These are phyloP conservation scores for Habropoda laboriosa DNA, from an alignment of 1,140 invertebrate species.

Conservation along the genomic window DNA sequence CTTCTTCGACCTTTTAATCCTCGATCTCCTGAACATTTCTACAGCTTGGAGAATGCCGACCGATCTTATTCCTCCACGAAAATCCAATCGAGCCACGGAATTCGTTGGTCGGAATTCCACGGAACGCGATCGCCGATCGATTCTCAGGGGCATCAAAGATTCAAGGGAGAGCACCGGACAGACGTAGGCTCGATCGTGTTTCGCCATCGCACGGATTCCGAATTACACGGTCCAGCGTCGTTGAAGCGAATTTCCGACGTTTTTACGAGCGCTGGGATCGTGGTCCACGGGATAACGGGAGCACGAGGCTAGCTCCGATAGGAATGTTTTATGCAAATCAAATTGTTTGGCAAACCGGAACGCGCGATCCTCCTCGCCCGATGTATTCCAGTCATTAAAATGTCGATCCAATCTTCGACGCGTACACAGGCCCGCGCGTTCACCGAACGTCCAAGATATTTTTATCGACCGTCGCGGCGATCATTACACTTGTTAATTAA, in stretches of 20 bases:
- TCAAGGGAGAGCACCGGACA: neutral
- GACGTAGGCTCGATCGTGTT: neutral
- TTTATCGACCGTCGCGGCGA: neutral
- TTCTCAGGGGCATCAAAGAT: neutral
- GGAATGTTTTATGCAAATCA: constrained; percentile 55
- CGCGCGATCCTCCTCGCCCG: constrained; percentile 11
- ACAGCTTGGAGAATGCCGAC: too few species aligned
- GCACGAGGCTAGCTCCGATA: constrained; percentile 14
- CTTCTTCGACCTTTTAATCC: too few species aligned
- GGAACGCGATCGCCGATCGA: neutral
- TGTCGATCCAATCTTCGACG: constrained; percentile 44
- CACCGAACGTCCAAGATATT: neutral
- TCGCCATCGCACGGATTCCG: neutral
- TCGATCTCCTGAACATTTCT: too few species aligned
- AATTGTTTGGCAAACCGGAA: constrained; percentile 47
- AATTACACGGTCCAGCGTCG: constrained; percentile 31
- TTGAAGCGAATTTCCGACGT: constrained; percentile 31
- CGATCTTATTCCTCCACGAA: neutral
- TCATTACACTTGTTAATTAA: constrained; percentile 41
- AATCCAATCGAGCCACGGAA: neutral
- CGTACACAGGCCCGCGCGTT: constrained; percentile 30
- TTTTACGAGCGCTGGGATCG: constrained; percentile 26
- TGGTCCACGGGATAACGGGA: neutral
- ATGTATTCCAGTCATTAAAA: constrained; percentile 51
- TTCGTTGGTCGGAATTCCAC: neutral